Evolutionary conservation across 2,113 vertebrate genomes (phyloP).

Genomic region (Calyptomena viridis): DNA sequence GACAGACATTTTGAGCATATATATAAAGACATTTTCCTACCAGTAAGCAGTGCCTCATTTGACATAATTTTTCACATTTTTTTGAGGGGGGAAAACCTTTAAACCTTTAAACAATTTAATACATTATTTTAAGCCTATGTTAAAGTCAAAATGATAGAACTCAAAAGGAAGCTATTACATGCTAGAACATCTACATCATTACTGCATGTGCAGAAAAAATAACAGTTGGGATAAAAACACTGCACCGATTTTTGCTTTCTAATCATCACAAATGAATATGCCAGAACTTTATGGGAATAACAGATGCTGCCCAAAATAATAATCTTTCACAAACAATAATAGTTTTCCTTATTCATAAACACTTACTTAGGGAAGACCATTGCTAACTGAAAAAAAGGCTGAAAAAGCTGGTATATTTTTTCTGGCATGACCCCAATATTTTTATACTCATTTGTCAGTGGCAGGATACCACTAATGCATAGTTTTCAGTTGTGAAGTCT

Average conservation of each 20-base stretch:
- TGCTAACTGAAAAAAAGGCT: slow-evolving; percentile 46
- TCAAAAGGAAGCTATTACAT: slow-evolving; percentile 38
- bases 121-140: slow-evolving; percentile 35
- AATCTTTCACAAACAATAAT: slow-evolving; percentile 61
- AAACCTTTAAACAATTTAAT: not conserved
- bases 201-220: not conserved
- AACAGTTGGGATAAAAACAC: slow-evolving; percentile 35
- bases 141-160: slow-evolving; percentile 12
- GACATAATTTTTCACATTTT: not conserved
- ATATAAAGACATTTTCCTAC: not conserved
- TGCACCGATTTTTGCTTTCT: slow-evolving; percentile 29
- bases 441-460: slow-evolving; percentile 10
- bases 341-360: slow-evolving; percentile 65
- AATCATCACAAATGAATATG: slow-evolving; percentile 23
- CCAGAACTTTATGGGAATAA: slow-evolving; percentile 56
- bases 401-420: slow-evolving; percentile 53
- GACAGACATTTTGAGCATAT: not conserved
- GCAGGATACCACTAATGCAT: not conserved
- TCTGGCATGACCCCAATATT: slow-evolving; percentile 40
- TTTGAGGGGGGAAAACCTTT: not conserved
- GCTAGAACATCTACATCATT: slow-evolving; percentile 4
- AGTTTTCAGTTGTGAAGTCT: not conserved
- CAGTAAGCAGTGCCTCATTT: not conserved
- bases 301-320: slow-evolving; percentile 41
- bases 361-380: slow-evolving; percentile 51